phyloP scores from a whole-genome alignment of 2,888 invertebrate genomes.

The Agrochola circellaris region DNA sequence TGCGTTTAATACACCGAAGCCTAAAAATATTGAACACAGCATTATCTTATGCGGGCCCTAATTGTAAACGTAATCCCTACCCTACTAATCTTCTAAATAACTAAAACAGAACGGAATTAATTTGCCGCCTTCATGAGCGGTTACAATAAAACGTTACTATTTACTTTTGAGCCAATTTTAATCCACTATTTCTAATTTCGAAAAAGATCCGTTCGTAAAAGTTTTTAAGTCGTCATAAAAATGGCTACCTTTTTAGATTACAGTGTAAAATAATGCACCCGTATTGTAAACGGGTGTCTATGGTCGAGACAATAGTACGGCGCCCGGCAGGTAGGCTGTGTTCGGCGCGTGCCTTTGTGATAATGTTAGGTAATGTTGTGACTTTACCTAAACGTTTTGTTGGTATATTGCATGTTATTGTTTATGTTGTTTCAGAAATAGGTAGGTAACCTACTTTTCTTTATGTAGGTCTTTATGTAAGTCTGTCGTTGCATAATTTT shows the following conservation, averaged over 20 bases:
- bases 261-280: constrained; percentile 56
- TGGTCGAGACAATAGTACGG: constrained; percentile 29
- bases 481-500: background rate
- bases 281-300: constrained; percentile 55
- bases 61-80: constrained; percentile 18
- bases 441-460: background rate
- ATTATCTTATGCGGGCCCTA: constrained; percentile 28
- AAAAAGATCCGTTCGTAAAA: constrained; percentile 7
- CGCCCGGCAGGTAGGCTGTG: constrained; percentile 32
- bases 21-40: constrained; percentile 3
- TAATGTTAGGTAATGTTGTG: constrained; percentile 19
- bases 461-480: background rate
- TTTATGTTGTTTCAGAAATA: constrained; percentile 11
- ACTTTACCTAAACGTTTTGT: constrained; percentile 37
- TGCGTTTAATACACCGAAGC: background rate
- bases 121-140: constrained; percentile 36
- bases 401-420: constrained; percentile 33
- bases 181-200: constrained; percentile 10
- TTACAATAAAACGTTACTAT: constrained; percentile 36
- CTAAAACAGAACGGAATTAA: constrained; percentile 24
- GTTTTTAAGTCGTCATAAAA: constrained; percentile 35
- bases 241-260: constrained; percentile 40
- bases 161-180: constrained; percentile 45
- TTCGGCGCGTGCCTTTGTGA: constrained; percentile 48
- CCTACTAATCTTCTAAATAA: constrained; percentile 12